Conservation (phyloP, 2,797 vertebrate genomes). For the Hybognathus amarus region DNA sequence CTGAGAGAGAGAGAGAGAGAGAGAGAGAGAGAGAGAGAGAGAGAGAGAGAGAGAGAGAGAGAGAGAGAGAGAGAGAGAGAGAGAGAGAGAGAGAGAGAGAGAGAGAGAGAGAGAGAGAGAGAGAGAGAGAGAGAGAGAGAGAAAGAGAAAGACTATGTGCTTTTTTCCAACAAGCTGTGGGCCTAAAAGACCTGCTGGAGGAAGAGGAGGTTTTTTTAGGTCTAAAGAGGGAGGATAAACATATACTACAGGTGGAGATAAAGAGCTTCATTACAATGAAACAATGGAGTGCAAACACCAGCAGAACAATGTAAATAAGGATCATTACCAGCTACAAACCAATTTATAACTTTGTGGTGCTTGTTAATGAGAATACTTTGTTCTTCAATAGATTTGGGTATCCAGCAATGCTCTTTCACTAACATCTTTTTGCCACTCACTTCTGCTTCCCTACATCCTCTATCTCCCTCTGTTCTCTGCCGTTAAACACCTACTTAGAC, state of each 20-base stretch:
- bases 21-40: too few species aligned
- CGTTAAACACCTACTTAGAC: not conserved
- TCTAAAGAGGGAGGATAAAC: not conserved
- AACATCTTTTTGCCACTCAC: not conserved
- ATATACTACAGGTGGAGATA: not conserved
- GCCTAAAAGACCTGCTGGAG: constrained; percentile 12
- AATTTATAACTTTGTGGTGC: not conserved
- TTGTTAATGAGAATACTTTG: constrained; percentile 1
- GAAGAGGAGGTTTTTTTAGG: not conserved
- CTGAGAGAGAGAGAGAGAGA: too few species aligned
- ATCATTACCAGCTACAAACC: not conserved
- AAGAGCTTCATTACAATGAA: not conserved
- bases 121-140: too few species aligned
- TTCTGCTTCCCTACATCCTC: not conserved
- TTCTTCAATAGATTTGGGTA: not conserved
- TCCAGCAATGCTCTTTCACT: not conserved
- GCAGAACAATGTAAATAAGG: not conserved
- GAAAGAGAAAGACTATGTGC: too few species aligned
- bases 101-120: too few species aligned
- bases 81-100: too few species aligned
- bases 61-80: too few species aligned
- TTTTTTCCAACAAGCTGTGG: not conserved
- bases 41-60: too few species aligned
- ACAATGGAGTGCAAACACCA: not conserved
- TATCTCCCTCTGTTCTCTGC: not conserved